These are phyloP conservation scores for Monochamus alternatus DNA, from an alignment of 2,888 invertebrate species.

Conservation along the genomic window DNA sequence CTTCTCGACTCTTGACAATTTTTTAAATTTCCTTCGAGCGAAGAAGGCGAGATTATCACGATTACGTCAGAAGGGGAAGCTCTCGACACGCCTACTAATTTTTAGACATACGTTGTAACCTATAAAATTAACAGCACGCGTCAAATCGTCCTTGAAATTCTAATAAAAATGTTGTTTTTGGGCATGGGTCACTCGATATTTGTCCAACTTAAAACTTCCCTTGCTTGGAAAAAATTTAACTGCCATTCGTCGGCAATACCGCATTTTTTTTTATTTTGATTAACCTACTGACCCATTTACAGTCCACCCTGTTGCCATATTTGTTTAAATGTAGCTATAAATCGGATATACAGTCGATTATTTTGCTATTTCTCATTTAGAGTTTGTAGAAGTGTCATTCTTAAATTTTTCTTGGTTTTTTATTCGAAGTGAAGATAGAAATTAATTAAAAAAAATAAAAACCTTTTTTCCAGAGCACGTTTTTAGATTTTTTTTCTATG, in stretches of 20 bases:
- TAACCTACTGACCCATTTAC: neutral
- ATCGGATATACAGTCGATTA: too few species aligned
- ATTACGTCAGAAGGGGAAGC: conserved; percentile 3
- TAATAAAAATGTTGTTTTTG: neutral
- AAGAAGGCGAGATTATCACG: too few species aligned
- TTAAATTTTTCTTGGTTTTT: too few species aligned
- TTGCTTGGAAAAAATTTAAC: neutral
- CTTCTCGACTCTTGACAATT: too few species aligned
- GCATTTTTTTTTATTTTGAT: neutral
- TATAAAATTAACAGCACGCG: neutral
- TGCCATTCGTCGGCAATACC: neutral
- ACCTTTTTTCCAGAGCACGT: too few species aligned
- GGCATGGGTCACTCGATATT: neutral
- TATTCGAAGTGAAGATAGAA: too few species aligned
- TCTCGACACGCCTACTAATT: conserved; percentile 4
- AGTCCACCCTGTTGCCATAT: neutral
- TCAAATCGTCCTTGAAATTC: neutral
- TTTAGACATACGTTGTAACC: neutral
- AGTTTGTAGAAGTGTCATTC: too few species aligned
- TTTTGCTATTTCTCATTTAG: too few species aligned
- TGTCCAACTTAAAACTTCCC: neutral
- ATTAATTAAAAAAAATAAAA: too few species aligned
- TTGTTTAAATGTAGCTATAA: neutral
- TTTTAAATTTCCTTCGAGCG: too few species aligned
- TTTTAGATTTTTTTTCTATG: too few species aligned